phyloP scores from a whole-genome alignment of 2,113 vertebrate species.

The Prietella phreatophila region DNA sequence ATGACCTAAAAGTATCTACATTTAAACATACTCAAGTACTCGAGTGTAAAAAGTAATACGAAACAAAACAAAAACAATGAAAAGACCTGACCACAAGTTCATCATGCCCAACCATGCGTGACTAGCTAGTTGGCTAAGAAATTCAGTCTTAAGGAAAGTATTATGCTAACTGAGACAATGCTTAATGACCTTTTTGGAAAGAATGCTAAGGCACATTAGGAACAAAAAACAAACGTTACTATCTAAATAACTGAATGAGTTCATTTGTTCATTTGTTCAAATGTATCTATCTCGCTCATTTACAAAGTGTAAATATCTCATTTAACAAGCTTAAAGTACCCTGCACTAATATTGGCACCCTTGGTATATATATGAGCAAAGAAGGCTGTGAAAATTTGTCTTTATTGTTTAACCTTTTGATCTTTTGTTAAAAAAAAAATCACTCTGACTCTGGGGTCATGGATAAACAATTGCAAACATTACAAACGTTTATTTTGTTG shows the following conservation, averaged over 20 bases:
- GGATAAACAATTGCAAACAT: too few species aligned
- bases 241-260: neutral
- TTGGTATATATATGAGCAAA: too few species aligned
- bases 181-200: neutral
- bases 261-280: neutral
- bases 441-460: too few species aligned
- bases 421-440: too few species aligned
- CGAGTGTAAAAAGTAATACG: neutral
- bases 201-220: neutral
- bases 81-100: neutral
- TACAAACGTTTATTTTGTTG: too few species aligned
- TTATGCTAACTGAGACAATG: neutral
- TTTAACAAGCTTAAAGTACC: neutral
- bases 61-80: neutral
- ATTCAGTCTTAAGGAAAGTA: neutral
- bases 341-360: too few species aligned
- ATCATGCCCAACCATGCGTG: neutral
- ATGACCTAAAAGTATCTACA: neutral
- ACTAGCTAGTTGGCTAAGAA: neutral
- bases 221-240: neutral
- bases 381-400: too few species aligned
- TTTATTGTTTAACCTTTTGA: too few species aligned
- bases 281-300: neutral
- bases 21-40: neutral
- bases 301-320: neutral